Evolutionary conservation across 2,797 vertebrate species (phyloP), one percentile per base, ranked within the genome.

Genomic region (Phaenicophaeus curvirostris): DNA sequence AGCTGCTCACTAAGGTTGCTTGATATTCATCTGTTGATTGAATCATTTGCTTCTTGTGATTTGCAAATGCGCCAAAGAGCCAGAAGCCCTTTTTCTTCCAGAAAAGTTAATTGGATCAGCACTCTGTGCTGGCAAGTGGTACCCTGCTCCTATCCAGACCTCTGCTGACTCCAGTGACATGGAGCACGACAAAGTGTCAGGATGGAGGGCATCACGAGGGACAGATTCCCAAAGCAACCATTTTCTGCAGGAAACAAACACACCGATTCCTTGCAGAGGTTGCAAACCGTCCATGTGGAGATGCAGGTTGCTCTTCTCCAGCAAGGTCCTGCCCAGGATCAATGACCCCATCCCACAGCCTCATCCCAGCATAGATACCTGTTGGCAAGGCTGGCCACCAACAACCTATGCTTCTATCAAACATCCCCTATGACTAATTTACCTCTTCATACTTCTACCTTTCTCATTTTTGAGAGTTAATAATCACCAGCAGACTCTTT

Each of bases 71-170:
- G 35, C 84, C 81, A 71, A 73, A 89, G 55, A 96, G 94, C 89
- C 93, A 95, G 95, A 91, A 95, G 93, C 93, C 33, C 82, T 92
- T 95, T 96, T 94, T 94, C 94, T 91, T 90, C 87, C 7, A 83
- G 85, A 94, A 90, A 96, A 97, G 91, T 95, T 94, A 97, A 97
- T 93, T 96, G 96, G 94, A 94, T 96, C 91, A 79, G 66, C 80
- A 87, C 85, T 93, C 76, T 21, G 53, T 1, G 0, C 91, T 91
- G 79, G 87, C 91, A 92, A 91, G 92, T 79, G 92, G 92, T 78
- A 79, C 44, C 50, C 15, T 1, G 18, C 76, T 85, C 79, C 79
- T 62, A 18, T 58, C 30, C 82, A 46, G 87, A 39, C 30, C 77
- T 76, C 62, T 20, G 0, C 57, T 8, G 61, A 61, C 35, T 67